These are phyloP conservation scores for Leptinotarsa rubiginosa DNA, from an alignment of 2,888 invertebrate genomes.

Conservation along the genomic window DNA sequence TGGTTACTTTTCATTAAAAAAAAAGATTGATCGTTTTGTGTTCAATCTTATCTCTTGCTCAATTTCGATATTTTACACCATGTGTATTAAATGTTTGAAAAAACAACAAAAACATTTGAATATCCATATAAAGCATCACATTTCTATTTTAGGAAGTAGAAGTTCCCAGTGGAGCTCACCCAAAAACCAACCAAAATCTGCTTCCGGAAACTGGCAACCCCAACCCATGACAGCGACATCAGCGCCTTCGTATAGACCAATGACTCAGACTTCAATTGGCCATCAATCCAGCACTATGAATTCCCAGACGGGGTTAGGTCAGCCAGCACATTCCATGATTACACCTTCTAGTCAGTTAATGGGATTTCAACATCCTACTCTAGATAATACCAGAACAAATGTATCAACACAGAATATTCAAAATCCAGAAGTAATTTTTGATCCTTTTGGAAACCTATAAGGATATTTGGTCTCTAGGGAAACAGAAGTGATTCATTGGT, in stretches of 20 bases:
- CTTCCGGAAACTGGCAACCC: slow-evolving; percentile 72
- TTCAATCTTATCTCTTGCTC: no score
- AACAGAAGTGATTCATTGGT: background rate
- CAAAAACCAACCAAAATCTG: slow-evolving; percentile 78
- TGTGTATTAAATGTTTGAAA: no score
- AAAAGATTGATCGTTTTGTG: no score
- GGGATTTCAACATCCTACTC: background rate
- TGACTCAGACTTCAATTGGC: slow-evolving; percentile 1
- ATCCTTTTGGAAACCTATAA: slow-evolving; percentile 11
- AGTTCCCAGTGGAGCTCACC: slow-evolving; percentile 88
- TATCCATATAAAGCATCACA: no score
- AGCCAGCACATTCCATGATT: background rate
- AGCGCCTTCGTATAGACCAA: background rate
- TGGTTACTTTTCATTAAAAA: no score
- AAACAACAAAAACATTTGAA: no score
- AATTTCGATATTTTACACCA: no score
- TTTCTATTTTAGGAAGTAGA: slow-evolving; percentile 46
- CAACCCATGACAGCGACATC: slow-evolving; percentile 83
- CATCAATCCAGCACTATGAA: background rate
- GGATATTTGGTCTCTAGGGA: background rate
- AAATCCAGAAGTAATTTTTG: slow-evolving; percentile 16
- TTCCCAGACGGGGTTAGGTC: slow-evolving; percentile 1
- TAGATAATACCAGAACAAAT: background rate
- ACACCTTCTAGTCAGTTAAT: background rate
- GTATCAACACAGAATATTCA: slow-evolving; percentile 9